phyloP scores from a whole-genome alignment of 2,888 invertebrate genomes.

The Cephonodes hylas region DNA sequence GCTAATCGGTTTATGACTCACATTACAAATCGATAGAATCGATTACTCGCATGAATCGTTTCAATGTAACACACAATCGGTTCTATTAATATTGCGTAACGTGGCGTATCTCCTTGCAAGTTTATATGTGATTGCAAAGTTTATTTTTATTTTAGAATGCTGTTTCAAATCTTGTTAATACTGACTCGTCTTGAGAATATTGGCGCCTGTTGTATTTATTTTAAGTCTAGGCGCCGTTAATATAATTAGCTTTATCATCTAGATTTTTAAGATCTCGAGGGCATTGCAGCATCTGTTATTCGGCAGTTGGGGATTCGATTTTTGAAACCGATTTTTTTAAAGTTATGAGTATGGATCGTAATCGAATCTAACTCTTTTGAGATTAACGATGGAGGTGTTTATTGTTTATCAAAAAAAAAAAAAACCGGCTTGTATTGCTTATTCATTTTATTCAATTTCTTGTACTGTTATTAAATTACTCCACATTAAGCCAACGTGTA shows the following conservation, averaged over 20 bases:
- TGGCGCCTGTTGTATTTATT: conserved; percentile 25
- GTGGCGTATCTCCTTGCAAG: conserved; percentile 1
- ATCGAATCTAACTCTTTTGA: too few species aligned
- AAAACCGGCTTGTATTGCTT: too few species aligned
- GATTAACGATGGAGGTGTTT: too few species aligned
- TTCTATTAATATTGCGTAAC: background rate
- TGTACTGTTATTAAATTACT: too few species aligned
- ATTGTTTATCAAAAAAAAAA: too few species aligned
- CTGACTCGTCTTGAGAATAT: conserved; percentile 9
- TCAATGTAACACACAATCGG: background rate
- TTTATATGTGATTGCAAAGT: conserved; percentile 8
- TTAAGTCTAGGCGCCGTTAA: conserved; percentile 31
- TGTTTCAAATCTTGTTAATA: background rate
- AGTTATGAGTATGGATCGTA: too few species aligned
- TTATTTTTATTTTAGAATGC: conserved; percentile 12
- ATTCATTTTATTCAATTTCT: too few species aligned
- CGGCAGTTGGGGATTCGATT: background rate
- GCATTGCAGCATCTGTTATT: background rate
- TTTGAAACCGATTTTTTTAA: background rate
- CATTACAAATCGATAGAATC: background rate
- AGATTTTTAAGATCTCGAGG: background rate
- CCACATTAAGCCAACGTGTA: too few species aligned
- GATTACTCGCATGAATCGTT: background rate
- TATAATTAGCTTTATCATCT: conserved; percentile 26
- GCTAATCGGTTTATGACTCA: too few species aligned